Percentiles rank a stretch among this genome's conserved stretches.
Conservation (phyloP, 2,888 invertebrate species). For the Eremobia ochroleuca region DNA sequence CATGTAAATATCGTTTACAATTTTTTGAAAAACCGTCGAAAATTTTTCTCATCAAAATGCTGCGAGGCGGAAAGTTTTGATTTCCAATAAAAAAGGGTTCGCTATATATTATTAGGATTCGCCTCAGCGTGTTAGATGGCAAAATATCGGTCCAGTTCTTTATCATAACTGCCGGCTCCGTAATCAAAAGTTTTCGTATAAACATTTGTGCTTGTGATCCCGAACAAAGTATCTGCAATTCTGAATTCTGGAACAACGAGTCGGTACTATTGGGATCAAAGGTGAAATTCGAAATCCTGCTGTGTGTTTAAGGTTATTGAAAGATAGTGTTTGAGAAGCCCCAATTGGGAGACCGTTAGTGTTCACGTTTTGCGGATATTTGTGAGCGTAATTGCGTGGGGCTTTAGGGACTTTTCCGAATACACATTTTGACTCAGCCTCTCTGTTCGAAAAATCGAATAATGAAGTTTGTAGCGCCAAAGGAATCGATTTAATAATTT, state of each 20-base stretch:
- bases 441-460: slow-evolving; percentile 34
- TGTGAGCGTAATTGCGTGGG: slow-evolving; percentile 44
- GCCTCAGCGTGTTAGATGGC: slow-evolving; percentile 65
- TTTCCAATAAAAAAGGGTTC: slow-evolving; percentile 69
- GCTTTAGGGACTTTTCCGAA: slow-evolving; percentile 21
- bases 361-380: slow-evolving; percentile 35
- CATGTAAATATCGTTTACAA: slow-evolving; percentile 49
- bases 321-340: slow-evolving; percentile 39
- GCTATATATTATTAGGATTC: slow-evolving; percentile 66
- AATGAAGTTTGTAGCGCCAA: slow-evolving; percentile 1
- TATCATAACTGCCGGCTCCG: slow-evolving; percentile 66
- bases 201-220: slow-evolving; percentile 61
- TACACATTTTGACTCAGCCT: slow-evolving; percentile 20
- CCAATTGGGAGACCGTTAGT: slow-evolving; percentile 30
- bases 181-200: slow-evolving; percentile 75
- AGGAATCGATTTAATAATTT: slow-evolving; percentile 18
- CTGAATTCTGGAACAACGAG: slow-evolving; percentile 26
- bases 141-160: slow-evolving; percentile 72
- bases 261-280: slow-evolving; percentile 27
- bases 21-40: slow-evolving; percentile 51
- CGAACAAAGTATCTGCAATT: slow-evolving; percentile 59
- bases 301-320: slow-evolving; percentile 42
- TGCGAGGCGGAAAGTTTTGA: slow-evolving; percentile 64
- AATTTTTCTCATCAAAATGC: slow-evolving; percentile 65
- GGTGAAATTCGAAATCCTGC: slow-evolving; percentile 12